Evolutionary conservation across 2,113 vertebrate species (phyloP), one percentile per base, ranked within the genome.

Genomic region (Cacatua alba): DNA sequence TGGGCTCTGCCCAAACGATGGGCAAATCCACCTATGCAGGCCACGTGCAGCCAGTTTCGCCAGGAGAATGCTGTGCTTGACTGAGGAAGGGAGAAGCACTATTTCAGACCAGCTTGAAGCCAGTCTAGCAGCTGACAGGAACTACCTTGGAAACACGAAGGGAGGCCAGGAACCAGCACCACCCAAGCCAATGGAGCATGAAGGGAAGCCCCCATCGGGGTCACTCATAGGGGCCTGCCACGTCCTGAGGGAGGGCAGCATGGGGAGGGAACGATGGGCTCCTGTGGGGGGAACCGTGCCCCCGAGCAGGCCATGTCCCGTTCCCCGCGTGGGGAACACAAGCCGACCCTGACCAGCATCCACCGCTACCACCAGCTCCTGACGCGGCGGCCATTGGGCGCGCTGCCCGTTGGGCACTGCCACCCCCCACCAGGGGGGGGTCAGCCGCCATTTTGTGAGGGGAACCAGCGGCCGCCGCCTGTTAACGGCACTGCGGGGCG

Each of bases 371-470:
- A 3, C 33, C 1, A 9, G 0, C 19, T 20, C 12, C 33, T 2
- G 33, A 14, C 6, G 13, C 4, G 13, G 33, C 55, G 13, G 9
- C 33, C 55, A n/a, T 59, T 9, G 9, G 3, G 13, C 33, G 20
- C 33, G 7, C 17, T 8, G 53, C 29, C 5, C 29, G 7, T 11
- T 31, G 53, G 29, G 53, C 29, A 55, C 29, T 8, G 11, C 28
- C 26, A 55, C 29, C 53, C 17, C 53, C 19, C 17, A 19, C 17
- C 52, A 1, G 29, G 53, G 53, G n/a, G 65, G 41, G 13, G 11
- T 83, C 19, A 10, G 28, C 94, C 93, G 98, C 98, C 98, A 98
- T 98, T 96, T 98, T 98, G 86, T 92, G 94, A 85, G 48, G 79
- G 48, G 15, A 59, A 49, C 57, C 77, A 92, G 90, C 59, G 17